A percentile compares a stretch with the other conserved stretches of the same genome.
phyloP scores from a whole-genome alignment of 2,797 vertebrate genomes.

The Cryptoprocta ferox region DNA sequence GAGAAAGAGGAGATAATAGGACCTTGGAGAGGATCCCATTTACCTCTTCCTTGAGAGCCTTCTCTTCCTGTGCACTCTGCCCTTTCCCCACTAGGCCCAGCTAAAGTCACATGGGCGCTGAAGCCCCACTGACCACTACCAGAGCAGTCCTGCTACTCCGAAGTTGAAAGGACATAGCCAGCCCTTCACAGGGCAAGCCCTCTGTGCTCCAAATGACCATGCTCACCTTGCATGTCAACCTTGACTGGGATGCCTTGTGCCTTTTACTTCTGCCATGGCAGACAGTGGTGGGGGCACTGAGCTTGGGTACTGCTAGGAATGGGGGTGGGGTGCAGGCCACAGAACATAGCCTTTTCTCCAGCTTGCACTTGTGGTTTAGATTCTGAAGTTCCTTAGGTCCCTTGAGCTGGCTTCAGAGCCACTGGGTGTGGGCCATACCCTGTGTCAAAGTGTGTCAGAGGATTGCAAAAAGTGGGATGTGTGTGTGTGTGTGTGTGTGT shows the following conservation, averaged over 20 bases:
- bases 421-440: neutral
- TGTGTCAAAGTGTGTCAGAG: constrained; percentile 11
- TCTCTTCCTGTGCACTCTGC: neutral
- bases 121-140: neutral
- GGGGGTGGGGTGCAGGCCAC: neutral
- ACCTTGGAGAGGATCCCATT: neutral
- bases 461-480: neutral
- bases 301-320: neutral
- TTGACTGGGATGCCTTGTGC: neutral
- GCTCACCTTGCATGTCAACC: neutral
- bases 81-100: neutral
- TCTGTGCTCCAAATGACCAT: neutral
- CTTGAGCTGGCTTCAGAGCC: neutral
- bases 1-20: neutral
- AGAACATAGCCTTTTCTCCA: neutral
- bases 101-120: neutral
- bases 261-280: neutral
- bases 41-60: neutral
- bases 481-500: neutral
- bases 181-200: neutral
- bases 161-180: neutral
- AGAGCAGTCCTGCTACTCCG: neutral
- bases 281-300: neutral
- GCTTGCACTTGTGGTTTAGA: neutral
- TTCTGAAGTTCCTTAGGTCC: neutral